Evolutionary conservation across 2,797 vertebrate genomes (phyloP).

Genomic region (Alectoris magna): DNA sequence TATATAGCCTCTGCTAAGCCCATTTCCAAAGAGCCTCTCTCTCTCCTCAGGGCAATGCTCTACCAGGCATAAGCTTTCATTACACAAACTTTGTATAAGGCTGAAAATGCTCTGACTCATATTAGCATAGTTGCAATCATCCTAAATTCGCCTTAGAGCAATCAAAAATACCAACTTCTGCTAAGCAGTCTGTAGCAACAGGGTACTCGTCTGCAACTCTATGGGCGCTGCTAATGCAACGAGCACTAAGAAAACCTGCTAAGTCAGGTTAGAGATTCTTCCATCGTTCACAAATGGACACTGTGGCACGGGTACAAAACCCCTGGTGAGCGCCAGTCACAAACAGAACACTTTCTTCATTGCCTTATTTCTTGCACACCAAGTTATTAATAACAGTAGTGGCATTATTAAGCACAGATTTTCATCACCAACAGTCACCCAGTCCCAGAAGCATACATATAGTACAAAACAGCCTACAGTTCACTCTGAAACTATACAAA

Average conservation of each 20-base stretch:
- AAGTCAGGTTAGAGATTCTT: not conserved
- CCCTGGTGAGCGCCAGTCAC: not conserved
- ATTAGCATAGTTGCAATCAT: not conserved
- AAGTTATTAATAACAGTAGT: not conserved
- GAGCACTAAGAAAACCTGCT: not conserved
- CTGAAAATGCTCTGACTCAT: not conserved
- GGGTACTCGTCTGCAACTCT: not conserved
- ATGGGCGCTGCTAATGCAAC: fast-evolving
- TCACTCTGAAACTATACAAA: not conserved
- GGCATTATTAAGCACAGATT: not conserved
- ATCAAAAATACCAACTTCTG: constrained; percentile 10
- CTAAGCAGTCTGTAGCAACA: not conserved
- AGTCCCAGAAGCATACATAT: not conserved
- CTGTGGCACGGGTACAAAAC: not conserved
- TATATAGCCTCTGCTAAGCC: not conserved
- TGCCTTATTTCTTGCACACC: not conserved
- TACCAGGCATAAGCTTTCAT: not conserved
- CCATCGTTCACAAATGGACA: not conserved
- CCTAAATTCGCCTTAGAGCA: not conserved
- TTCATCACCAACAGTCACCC: not conserved
- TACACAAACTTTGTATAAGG: not conserved
- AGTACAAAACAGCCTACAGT: not conserved
- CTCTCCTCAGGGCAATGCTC: not conserved
- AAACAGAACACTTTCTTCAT: not conserved
- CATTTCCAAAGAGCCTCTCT: not conserved